Evolutionary conservation across 2,888 invertebrate genomes (phyloP).

Genomic region (Tinea semifulvella): DNA sequence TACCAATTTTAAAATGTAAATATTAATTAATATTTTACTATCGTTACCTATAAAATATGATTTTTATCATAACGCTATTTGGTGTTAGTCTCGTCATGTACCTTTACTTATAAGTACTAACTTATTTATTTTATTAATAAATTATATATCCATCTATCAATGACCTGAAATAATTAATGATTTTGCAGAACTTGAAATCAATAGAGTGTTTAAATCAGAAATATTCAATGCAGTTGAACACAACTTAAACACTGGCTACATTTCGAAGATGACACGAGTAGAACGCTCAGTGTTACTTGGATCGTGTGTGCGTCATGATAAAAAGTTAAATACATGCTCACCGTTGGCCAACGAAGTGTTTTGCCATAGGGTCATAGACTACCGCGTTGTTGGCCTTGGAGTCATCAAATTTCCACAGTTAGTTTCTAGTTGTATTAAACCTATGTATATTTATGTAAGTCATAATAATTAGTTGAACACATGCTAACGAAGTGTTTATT

Average conservation of each 20-base stretch:
- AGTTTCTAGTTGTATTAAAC: no score
- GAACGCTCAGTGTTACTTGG: slow-evolving; percentile 67
- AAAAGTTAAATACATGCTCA: slow-evolving; percentile 66
- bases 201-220: slow-evolving; percentile 68
- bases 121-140: no score
- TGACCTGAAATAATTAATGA: neutral
- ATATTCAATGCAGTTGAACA: slow-evolving; percentile 67
- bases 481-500: no score
- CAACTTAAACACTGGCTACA: slow-evolving; percentile 39
- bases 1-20: no score
- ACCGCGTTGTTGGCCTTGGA: slow-evolving; percentile 66
- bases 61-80: no score
- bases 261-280: slow-evolving; percentile 45
- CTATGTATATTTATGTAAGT: no score
- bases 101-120: no score
- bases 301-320: slow-evolving; percentile 53
- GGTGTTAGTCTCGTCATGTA: no score
- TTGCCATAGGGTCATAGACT: slow-evolving; percentile 64
- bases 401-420: slow-evolving; percentile 41
- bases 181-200: slow-evolving; percentile 65
- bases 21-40: no score
- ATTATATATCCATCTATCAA: no score
- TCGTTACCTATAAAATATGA: no score
- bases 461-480: no score
- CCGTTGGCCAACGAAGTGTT: slow-evolving; percentile 68